Base-by-base conservation (phyloP, 2,113 vertebrate genomes). In the Hippocampus comes region DNA sequence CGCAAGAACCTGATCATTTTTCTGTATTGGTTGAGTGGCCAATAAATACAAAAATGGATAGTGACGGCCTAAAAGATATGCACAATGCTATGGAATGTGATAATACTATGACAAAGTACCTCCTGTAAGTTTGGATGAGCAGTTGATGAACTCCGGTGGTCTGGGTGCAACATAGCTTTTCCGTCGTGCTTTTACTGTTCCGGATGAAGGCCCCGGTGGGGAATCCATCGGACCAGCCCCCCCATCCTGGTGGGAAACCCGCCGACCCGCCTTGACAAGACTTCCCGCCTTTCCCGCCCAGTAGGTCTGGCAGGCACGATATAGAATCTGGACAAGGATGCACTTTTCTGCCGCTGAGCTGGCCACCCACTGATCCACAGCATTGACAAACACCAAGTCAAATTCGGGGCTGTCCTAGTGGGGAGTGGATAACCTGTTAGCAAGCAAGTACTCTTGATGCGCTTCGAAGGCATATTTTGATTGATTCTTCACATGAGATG, bases 81-180 rank as follows among this genome's bases (percentile, higher is more conserved):
- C 60, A 61, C 60, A 20, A 9, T 2, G 15, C 27, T 63, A 20
- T 63, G 30, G 21, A 21, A n/a, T 9, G 20, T 11, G 20, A 64
- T 12, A 5, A 5, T 53, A 34, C 2, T 18, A 20, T 9, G 34
- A 38, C 34, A 38, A 38, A 38, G 34, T 84, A 98, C 97, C 96
- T 92, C 92, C 92, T 81, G 95, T 93, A 53, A 97, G 93, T 91
- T 95, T 97, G 82, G 94, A 93, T 3, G 96, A 95, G 86, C 97
- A 98, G 91, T 98, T 98, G 75, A 97, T 92, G 84, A 98, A 98
- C 82, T 95, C 94, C 2, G 96, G 93, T 74, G 93, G 93, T 81
- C 85, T 92, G 76, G 93, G 93, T 1, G 92, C 91, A 80, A 67
- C 48, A 0, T 66, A 25, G 75, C 85, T 89, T 65, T 87, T 88